A percentile compares a stretch with the other conserved stretches of the same genome.
phyloP scores from a whole-genome alignment of 1,140 invertebrate species.

The Drosophila obscura region DNA sequence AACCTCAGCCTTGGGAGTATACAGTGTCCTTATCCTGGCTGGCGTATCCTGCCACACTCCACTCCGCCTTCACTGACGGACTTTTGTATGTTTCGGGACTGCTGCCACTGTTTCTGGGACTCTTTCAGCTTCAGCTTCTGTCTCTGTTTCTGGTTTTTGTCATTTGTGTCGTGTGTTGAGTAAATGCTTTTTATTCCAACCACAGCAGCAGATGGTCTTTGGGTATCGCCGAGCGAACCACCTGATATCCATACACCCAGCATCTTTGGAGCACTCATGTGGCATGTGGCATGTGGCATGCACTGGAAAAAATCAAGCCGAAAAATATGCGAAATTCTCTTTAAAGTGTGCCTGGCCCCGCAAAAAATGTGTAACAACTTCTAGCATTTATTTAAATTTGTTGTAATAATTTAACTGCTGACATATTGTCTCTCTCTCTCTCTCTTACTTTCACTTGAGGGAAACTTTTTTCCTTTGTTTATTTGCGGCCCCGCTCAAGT shows the following conservation, averaged over 20 bases:
- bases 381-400: slow-evolving; percentile 69
- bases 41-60: not conserved
- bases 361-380: slow-evolving; percentile 40
- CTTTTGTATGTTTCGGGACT: slow-evolving; percentile 28
- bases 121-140: slow-evolving; percentile 2
- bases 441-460: slow-evolving; percentile 41
- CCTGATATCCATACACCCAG: slow-evolving; percentile 12
- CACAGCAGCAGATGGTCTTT: slow-evolving; percentile 53
- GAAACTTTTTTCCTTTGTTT: slow-evolving; percentile 43
- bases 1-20: not conserved
- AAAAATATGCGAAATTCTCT: slow-evolving; percentile 18
- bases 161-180: slow-evolving; percentile 37
- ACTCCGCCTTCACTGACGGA: slow-evolving; percentile 35
- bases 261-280: slow-evolving; percentile 10
- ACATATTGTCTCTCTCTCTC: slow-evolving; percentile 58
- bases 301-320: not conserved
- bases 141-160: slow-evolving; percentile 32
- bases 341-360: slow-evolving; percentile 3
- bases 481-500: slow-evolving; percentile 13
- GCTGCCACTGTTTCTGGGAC: slow-evolving; percentile 11
- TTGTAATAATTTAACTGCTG: slow-evolving; percentile 74
- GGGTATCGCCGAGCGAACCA: slow-evolving; percentile 2
- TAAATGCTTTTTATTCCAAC: slow-evolving; percentile 67
- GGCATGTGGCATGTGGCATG: slow-evolving; percentile 13
- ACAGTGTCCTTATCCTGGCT: not conserved